A percentile compares a stretch with the other conserved stretches of the same genome.
These are phyloP conservation scores for Xenops minutus DNA, from an alignment of 2,797 vertebrate genomes.

Conservation along the genomic window DNA sequence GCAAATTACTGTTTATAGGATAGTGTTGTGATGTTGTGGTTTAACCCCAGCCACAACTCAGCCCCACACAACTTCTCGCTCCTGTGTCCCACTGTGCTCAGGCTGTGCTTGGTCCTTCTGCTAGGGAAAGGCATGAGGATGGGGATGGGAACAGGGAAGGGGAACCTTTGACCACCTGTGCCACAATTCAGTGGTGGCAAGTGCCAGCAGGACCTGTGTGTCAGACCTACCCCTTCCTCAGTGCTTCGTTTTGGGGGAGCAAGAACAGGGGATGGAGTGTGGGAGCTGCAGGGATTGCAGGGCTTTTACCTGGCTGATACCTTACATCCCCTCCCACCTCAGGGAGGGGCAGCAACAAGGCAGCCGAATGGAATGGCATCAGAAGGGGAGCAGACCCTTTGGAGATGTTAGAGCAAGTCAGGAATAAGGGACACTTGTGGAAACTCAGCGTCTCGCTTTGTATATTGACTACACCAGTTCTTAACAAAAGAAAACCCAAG, in stretches of 20 bases:
- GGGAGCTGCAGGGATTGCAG: neutral
- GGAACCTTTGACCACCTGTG: accelerated
- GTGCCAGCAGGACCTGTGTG: accelerated
- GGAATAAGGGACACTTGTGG: constrained; percentile 15
- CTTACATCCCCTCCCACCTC: neutral
- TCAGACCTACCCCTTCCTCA: neutral
- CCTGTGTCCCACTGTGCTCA: accelerated
- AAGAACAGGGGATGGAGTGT: neutral
- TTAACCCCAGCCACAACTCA: neutral
- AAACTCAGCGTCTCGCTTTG: neutral
- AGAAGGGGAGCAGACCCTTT: neutral
- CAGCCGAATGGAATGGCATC: neutral
- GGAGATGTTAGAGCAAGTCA: neutral
- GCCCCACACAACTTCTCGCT: accelerated
- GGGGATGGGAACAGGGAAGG: neutral
- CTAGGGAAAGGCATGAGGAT: neutral
- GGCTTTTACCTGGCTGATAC: neutral
- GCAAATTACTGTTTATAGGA: neutral
- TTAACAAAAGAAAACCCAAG: constrained; percentile 28
- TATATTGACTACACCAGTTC: constrained; percentile 47
- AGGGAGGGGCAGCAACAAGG: neutral
- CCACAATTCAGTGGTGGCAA: accelerated
- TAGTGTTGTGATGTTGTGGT: neutral
- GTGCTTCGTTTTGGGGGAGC: accelerated
- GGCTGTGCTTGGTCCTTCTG: neutral